phyloP scores from a whole-genome alignment of 2,888 invertebrate genomes.

The Melieria crassipennis region DNA sequence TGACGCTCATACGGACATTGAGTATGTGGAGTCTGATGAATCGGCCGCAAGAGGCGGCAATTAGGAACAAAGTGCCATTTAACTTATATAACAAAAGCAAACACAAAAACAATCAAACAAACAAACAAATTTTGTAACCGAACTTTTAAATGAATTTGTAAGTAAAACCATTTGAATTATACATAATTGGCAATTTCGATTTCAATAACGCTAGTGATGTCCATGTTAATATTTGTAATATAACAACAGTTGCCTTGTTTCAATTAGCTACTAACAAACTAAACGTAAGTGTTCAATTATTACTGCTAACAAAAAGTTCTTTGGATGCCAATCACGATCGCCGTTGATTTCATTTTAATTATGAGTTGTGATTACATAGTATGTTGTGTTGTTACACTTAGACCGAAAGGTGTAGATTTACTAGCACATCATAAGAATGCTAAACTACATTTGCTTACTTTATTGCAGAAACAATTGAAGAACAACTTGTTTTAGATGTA shows the following conservation, averaged over 20 bases:
- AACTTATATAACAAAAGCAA: slow-evolving; percentile 14
- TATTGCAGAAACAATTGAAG: slow-evolving; percentile 51
- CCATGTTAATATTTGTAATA: slow-evolving; percentile 17
- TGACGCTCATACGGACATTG: slow-evolving; percentile 69
- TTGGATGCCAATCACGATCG: not conserved
- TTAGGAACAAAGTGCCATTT: slow-evolving; percentile 41
- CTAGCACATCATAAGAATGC: not conserved
- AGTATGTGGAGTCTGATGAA: slow-evolving; percentile 67
- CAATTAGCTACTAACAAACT: slow-evolving; percentile 41
- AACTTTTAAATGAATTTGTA: slow-evolving; percentile 33
- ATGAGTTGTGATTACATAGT: slow-evolving; percentile 23
- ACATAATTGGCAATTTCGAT: slow-evolving; percentile 40
- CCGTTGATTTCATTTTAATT: slow-evolving; percentile 38
- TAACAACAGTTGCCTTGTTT: slow-evolving; percentile 30
- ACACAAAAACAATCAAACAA: slow-evolving; percentile 19
- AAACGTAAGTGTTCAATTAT: slow-evolving; percentile 35
- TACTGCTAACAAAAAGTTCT: slow-evolving; percentile 47
- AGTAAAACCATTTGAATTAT: slow-evolving; percentile 46
- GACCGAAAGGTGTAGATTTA: too few relatives aligned
- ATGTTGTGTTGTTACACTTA: slow-evolving; percentile 6
- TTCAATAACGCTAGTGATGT: slow-evolving; percentile 43
- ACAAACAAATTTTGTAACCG: slow-evolving; percentile 4
- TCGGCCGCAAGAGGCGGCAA: slow-evolving; percentile 55
- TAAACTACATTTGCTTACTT: slow-evolving; percentile 39
- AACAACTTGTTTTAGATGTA: slow-evolving; percentile 33